Percentiles rank a stretch among this genome's conserved stretches.
Evolutionary conservation across 2,888 invertebrate species (phyloP).

Genomic region (Chaetoderma sp.): DNA sequence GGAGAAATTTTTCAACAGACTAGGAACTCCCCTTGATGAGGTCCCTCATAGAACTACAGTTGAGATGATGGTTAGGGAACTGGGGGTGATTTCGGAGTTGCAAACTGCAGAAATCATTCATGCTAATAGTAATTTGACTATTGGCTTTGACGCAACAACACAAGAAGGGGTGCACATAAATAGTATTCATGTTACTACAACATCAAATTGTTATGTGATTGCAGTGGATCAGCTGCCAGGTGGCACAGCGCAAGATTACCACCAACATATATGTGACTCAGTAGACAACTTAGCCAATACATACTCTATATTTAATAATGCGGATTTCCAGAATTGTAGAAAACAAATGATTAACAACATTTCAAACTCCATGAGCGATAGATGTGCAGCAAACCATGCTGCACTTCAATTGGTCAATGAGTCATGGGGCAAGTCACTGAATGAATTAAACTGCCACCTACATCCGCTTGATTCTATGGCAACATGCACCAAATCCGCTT

Average conservation of each 20-base stretch:
- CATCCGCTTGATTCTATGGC: constrained; percentile 21
- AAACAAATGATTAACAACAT: constrained; percentile 20
- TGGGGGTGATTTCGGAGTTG: constrained; percentile 21
- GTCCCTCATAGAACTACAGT: constrained; percentile 18
- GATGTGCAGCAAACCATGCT: constrained; percentile 26
- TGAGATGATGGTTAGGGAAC: constrained; percentile 11
- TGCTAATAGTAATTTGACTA: constrained; percentile 17
- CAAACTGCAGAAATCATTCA: constrained; percentile 10
- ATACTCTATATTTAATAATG: constrained; percentile 9
- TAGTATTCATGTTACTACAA: constrained; percentile 27
- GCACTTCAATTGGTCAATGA: not conserved
- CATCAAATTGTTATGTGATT: constrained; percentile 14
- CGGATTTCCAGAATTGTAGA: constrained; percentile 5
- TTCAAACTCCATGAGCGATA: constrained; percentile 30
- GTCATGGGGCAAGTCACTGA: constrained; percentile 22
- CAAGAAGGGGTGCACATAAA: constrained; percentile 35
- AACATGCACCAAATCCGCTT: constrained; percentile 9
- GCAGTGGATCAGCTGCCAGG: constrained; percentile 33
- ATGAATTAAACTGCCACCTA: constrained; percentile 30
- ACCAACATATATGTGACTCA: constrained; percentile 18
- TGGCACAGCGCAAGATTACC: constrained; percentile 35
- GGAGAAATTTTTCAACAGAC: constrained; percentile 1
- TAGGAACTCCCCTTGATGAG: constrained; percentile 4
- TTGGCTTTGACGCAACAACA: constrained; percentile 35
- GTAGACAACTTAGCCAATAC: constrained; percentile 21